Evolutionary conservation across 2,113 vertebrate species (phyloP), one percentile per base, ranked within the genome.

Genomic region (Lota lota): DNA sequence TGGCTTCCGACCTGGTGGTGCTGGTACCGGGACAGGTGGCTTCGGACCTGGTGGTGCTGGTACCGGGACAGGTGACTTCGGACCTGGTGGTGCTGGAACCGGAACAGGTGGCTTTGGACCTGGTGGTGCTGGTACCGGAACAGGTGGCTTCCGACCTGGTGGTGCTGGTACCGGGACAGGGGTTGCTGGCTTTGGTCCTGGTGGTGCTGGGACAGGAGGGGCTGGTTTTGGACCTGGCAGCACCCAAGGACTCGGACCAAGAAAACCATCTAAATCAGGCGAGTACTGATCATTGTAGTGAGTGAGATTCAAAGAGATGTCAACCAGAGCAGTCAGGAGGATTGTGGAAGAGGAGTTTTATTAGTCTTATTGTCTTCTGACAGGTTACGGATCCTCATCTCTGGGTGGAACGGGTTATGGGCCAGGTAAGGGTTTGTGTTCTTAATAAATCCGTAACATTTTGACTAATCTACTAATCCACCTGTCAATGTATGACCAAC

Each of bases 261-360:
- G 77, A 61, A 91, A 91, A 74, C 85, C 88, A 53, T 73, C 63
- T 33, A 88, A 89, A 86, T 80, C 86, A 72, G 86, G 88, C 81
- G 65, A 36, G 67, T 61, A 33, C 21, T 1, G 14, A 67, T 66
- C 17, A 40, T 20, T 71, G 33, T 15, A 33, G 18, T 22, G 17
- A 61, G 16, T 16, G 19, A 68, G 22, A 64, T 2, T 15, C 40
- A 47, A 12, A 47, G 40, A 47, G 40, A 47, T 47, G 40, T 47
- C 40, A 47, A 47, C 8, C 36, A 10, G 36, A 11, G 28, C 7
- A 33, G 28, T 33, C 4, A 33, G 28, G 28, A 33, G 40, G 12
- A 47, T 14, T 33, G 40, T 47, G 40, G 40, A 47, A 47, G 10
- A 47, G 40, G 40, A 47, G 40, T 47, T 47, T 56, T 7, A 56